Conservation (phyloP, 2,797 vertebrate genomes). For the Cichlasoma orientale region DNA sequence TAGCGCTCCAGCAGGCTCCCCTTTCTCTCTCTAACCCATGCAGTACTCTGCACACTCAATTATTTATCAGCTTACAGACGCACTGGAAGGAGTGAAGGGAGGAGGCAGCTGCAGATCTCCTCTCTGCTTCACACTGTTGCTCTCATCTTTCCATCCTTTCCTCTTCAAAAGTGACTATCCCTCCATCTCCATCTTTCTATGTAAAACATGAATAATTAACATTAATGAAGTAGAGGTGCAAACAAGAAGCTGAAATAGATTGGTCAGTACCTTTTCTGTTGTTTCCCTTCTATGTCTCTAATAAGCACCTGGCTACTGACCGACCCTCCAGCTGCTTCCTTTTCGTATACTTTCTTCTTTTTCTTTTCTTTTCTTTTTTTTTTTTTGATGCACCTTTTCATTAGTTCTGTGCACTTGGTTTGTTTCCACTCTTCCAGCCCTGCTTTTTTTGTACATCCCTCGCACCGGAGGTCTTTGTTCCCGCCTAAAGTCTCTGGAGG, state of each 20-base stretch:
- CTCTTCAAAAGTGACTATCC: conserved; percentile 40
- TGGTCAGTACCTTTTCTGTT: conserved; percentile 42
- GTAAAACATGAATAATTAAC: conserved; percentile 49
- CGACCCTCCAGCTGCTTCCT: background rate
- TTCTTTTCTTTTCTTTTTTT: conserved; percentile 16
- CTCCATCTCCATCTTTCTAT: conserved; percentile 26
- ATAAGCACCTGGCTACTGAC: conserved; percentile 26
- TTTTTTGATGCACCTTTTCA: conserved; percentile 41
- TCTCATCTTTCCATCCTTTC: conserved; percentile 38
- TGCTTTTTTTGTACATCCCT: conserved; percentile 35
- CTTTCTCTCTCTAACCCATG: conserved; percentile 49
- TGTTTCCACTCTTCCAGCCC: conserved; percentile 28
- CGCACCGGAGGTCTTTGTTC: conserved; percentile 59
- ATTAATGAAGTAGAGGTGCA: conserved; percentile 30
- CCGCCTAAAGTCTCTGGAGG: conserved; percentile 42
- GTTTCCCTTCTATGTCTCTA: conserved; percentile 10
- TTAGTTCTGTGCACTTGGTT: conserved; percentile 57
- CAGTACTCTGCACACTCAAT: conserved; percentile 78
- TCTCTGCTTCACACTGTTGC: conserved; percentile 33
- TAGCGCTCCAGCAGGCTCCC: conserved; percentile 40
- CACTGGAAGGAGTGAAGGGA: conserved; percentile 51
- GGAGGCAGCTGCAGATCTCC: conserved; percentile 37
- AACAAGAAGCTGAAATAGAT: conserved; percentile 21
- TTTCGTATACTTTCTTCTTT: background rate
- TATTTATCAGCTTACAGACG: conserved; percentile 79